phyloP scores from a whole-genome alignment of 2,797 vertebrate species.

The Cheirogaleus major region DNA sequence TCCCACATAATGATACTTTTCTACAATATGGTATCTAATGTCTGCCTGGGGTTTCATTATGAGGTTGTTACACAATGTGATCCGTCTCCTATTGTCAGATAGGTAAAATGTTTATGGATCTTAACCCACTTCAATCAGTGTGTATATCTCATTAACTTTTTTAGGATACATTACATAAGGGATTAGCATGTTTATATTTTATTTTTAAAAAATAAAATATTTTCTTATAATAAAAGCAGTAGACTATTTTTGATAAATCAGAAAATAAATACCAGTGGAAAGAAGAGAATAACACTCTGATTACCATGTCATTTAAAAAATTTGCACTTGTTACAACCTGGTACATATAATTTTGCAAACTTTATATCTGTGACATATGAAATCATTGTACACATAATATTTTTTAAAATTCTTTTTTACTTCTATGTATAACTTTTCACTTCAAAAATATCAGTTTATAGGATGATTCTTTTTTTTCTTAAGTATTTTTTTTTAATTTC shows the following conservation, averaged over 20 bases:
- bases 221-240: constrained; percentile 23
- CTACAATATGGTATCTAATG: background rate
- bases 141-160: background rate
- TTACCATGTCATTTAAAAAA: background rate
- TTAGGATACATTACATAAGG: background rate
- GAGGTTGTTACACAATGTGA: background rate
- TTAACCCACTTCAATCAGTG: background rate
- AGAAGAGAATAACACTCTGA: background rate
- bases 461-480: background rate
- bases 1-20: background rate
- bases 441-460: background rate
- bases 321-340: background rate
- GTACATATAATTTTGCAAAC: background rate
- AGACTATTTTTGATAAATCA: background rate
- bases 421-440: background rate
- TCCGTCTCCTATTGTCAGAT: background rate
- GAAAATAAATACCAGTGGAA: background rate
- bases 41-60: constrained; percentile 16
- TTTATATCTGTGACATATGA: background rate
- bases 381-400: background rate
- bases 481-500: too few species aligned
- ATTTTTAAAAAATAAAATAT: background rate
- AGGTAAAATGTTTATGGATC: background rate
- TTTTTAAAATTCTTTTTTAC: background rate
- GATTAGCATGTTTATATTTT: background rate